These are phyloP conservation scores for Cyprinodon diabolis DNA, from an alignment of 2,797 vertebrate species.

Conservation along the genomic window DNA sequence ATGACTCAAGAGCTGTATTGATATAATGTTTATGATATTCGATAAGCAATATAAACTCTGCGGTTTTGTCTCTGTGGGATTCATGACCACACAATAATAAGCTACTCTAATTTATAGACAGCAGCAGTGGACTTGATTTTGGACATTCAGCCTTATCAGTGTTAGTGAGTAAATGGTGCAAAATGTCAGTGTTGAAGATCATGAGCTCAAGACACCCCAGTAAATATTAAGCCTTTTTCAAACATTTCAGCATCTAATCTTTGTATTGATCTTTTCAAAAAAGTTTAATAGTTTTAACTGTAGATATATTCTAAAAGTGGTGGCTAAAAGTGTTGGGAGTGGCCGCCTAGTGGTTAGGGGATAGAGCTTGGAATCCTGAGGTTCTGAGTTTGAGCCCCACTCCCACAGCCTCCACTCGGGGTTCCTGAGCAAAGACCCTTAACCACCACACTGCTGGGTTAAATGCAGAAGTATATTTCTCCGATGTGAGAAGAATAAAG, in stretches of 20 bases:
- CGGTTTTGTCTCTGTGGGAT: neutral
- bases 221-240: neutral
- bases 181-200: neutral
- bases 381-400: too few species aligned
- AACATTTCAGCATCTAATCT: neutral
- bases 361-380: too few species aligned
- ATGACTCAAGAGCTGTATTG: slow-evolving; percentile 12
- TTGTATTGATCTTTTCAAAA: neutral
- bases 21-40: slow-evolving; percentile 14
- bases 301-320: neutral
- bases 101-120: neutral
- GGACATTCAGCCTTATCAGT: neutral
- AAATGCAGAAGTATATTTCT: too few species aligned
- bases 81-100: slow-evolving; percentile 2
- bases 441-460: too few species aligned
- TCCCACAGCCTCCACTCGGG: too few species aligned
- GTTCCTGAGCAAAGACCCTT: too few species aligned
- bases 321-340: too few species aligned
- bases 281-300: neutral
- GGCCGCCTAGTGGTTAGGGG: too few species aligned
- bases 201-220: neutral
- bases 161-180: neutral
- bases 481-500: too few species aligned
- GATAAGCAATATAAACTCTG: slow-evolving; percentile 8
- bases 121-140: slow-evolving; percentile 4